Conservation (phyloP, 1,140 invertebrate genomes). For the Melitaea cinxia region DNA sequence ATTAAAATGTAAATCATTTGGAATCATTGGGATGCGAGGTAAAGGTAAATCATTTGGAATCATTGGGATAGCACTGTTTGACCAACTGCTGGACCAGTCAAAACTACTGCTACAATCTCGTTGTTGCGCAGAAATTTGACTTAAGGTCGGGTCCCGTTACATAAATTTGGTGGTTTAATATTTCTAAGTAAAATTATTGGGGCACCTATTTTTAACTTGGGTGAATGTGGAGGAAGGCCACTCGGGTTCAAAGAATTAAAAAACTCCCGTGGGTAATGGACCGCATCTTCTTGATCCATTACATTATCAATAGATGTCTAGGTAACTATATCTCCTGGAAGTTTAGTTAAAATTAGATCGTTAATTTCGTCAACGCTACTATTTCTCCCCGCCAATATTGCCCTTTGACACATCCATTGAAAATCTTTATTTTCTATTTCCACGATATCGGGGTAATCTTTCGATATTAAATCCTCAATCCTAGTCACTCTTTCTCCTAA, state of each 20-base stretch:
- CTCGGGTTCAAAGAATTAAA: constrained; percentile 36
- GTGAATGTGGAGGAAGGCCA: constrained; percentile 35
- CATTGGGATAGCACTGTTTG: constrained; percentile 40
- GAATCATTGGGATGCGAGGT: constrained; percentile 44
- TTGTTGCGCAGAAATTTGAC: constrained; percentile 40
- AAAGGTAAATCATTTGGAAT: constrained; percentile 40
- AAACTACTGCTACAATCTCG: constrained; percentile 39
- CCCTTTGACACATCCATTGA: constrained; percentile 57
- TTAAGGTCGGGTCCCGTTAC: constrained; percentile 41
- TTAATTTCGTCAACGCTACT: constrained; percentile 32
- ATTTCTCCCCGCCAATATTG: constrained; percentile 52
- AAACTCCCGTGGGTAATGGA: constrained; percentile 41
- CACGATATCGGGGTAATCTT: constrained; percentile 43
- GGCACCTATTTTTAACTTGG: constrained; percentile 42
- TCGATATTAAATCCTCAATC: constrained; percentile 36
- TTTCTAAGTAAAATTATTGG: constrained; percentile 41
- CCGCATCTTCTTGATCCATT: constrained; percentile 40
- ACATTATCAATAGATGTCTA: constrained; percentile 41
- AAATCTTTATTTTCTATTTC: constrained; percentile 34
- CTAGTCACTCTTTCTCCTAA: constrained; percentile 32
- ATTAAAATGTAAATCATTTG: constrained; percentile 37
- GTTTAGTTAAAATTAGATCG: constrained; percentile 15
- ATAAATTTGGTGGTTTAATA: constrained; percentile 44
- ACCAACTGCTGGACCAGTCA: constrained; percentile 40
- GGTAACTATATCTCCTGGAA: constrained; percentile 35